These are phyloP conservation scores for Epirrhoe tristata DNA, from an alignment of 2,888 invertebrate genomes.

Conservation along the genomic window DNA sequence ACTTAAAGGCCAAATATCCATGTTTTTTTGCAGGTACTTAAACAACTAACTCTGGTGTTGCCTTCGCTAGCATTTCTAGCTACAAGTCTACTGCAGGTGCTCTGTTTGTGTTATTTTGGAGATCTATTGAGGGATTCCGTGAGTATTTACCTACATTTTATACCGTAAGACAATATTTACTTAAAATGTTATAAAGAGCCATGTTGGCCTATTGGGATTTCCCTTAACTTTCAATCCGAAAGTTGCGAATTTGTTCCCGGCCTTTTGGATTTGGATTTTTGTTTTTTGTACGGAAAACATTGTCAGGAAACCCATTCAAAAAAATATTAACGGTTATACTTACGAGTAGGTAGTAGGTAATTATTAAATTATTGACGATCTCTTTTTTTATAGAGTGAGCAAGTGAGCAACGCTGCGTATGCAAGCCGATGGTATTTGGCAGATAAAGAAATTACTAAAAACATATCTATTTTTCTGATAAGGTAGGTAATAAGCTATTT, in stretches of 20 bases:
- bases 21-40: slow-evolving; percentile 12
- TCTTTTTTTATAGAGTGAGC: slow-evolving; percentile 14
- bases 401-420: slow-evolving; percentile 47
- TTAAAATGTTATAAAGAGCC: too few relatives aligned
- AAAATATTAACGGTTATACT: too few relatives aligned
- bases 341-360: too few relatives aligned
- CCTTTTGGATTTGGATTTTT: too few relatives aligned
- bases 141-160: slow-evolving; percentile 22
- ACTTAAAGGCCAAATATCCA: too few relatives aligned
- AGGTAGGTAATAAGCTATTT: slow-evolving; percentile 5
- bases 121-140: slow-evolving; percentile 50
- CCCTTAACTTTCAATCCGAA: too few relatives aligned
- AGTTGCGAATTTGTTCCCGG: too few relatives aligned
- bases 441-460: slow-evolving; percentile 5
- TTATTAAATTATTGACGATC: neutral
- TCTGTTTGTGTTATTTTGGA: slow-evolving; percentile 49
- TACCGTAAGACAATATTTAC: too few relatives aligned
- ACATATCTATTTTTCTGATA: slow-evolving; percentile 6
- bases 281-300: too few relatives aligned
- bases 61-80: slow-evolving; percentile 44
- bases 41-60: slow-evolving; percentile 26
- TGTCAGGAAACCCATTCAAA: too few relatives aligned
- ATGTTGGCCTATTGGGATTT: too few relatives aligned
- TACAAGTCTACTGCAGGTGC: slow-evolving; percentile 48
- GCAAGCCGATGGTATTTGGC: slow-evolving; percentile 47